Percentiles rank a stretch among this genome's conserved stretches.
Conservation (phyloP, 2,113 vertebrate species). For the Eurypyga helias region DNA sequence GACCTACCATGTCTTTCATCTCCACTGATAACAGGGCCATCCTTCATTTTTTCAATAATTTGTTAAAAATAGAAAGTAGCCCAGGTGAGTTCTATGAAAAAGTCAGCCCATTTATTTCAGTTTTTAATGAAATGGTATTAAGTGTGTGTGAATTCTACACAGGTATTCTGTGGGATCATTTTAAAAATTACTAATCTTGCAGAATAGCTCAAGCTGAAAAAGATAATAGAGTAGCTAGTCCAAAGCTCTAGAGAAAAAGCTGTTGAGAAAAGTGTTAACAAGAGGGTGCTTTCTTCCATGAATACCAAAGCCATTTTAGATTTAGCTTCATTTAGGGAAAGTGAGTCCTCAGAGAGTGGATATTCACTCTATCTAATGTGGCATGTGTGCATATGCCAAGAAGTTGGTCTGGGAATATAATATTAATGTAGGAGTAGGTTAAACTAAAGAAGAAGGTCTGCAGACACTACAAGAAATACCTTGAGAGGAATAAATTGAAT, state of each 20-base stretch:
- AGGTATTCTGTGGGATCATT: not conserved
- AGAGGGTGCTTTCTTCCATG: not conserved
- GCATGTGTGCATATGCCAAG: not conserved
- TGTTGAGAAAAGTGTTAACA: not conserved
- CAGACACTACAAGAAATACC: not conserved
- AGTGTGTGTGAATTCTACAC: not conserved
- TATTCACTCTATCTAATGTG: not conserved
- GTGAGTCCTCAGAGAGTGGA: not conserved
- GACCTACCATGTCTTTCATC: not conserved
- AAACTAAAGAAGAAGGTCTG: not conserved
- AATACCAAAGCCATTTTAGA: not conserved
- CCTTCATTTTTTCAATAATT: not conserved
- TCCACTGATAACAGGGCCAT: not conserved
- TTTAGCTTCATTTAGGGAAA: not conserved
- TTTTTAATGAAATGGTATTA: not conserved
- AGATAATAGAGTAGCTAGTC: not conserved
- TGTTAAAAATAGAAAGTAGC: not conserved
- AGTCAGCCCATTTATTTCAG: not conserved
- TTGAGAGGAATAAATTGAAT: not conserved
- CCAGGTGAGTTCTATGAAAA: not conserved
- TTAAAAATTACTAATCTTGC: not conserved
- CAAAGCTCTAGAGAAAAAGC: not conserved
- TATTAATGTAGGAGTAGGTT: not conserved
- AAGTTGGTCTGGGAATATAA: not conserved
- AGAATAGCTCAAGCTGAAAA: not conserved